Percentiles rank a stretch among this genome's conserved stretches.
Evolutionary conservation across 2,888 invertebrate genomes (phyloP).

Genomic region (Drosophila melanocephala): DNA sequence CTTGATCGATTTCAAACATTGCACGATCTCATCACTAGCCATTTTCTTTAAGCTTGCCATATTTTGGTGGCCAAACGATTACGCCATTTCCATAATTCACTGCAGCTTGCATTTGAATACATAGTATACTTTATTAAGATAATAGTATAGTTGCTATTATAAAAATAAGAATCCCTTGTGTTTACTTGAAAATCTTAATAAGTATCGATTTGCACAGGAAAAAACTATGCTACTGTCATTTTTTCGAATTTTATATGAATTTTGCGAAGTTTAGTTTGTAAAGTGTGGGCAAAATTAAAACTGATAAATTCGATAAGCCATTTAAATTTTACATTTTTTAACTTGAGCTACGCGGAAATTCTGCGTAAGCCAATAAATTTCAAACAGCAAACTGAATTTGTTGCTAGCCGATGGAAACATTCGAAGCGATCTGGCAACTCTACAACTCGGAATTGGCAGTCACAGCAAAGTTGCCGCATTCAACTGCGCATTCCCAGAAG

Average conservation of each 20-base stretch:
- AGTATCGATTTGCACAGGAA: not conserved
- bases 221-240: not conserved
- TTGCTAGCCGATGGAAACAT: not conserved
- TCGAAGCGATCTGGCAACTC: constrained; percentile 30
- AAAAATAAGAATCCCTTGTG: not conserved
- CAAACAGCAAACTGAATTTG: not conserved
- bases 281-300: not conserved
- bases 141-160: no score
- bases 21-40: no score
- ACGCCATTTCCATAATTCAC: no score
- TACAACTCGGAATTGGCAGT: not conserved
- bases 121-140: not conserved
- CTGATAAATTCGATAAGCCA: no score
- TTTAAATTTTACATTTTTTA: not conserved
- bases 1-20: no score
- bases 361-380: not conserved
- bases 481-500: not conserved
- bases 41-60: no score
- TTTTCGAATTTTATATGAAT: not conserved
- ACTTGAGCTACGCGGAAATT: not conserved
- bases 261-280: not conserved
- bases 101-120: no score
- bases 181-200: not conserved
- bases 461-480: constrained; percentile 23
- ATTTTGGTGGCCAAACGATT: no score